Evolutionary conservation across 2,888 invertebrate genomes (phyloP).

Genomic region (Sphecodes monilicornis): DNA sequence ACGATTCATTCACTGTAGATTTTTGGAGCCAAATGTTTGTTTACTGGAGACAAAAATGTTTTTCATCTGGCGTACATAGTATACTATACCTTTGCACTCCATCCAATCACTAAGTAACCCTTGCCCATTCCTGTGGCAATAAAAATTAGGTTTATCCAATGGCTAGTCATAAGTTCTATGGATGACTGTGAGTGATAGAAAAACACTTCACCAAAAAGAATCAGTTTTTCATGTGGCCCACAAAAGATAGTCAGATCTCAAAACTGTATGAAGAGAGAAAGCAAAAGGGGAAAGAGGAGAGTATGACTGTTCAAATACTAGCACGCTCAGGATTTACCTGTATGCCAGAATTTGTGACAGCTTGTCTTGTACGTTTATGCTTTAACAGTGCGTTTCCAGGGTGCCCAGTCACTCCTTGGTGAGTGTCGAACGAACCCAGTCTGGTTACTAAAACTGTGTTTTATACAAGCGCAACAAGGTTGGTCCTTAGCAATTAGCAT

Average conservation of each 20-base stretch:
- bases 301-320: slow-evolving; percentile 68
- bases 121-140: slow-evolving; percentile 23
- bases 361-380: slow-evolving; percentile 79
- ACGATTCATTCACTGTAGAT: slow-evolving; percentile 5
- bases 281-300: slow-evolving; percentile 34
- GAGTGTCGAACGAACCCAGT: slow-evolving; percentile 84
- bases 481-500: slow-evolving; percentile 85
- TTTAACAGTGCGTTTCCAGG: slow-evolving; percentile 84
- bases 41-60: slow-evolving; percentile 42
- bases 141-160: slow-evolving; percentile 46
- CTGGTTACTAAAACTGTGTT: slow-evolving; percentile 84
- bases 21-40: too few relatives aligned
- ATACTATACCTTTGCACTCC: slow-evolving; percentile 54
- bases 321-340: slow-evolving; percentile 76
- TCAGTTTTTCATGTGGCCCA: slow-evolving; percentile 34
- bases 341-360: slow-evolving; percentile 75
- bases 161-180: slow-evolving; percentile 40
- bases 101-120: slow-evolving; percentile 41
- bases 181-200: slow-evolving; percentile 50
- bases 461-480: slow-evolving; percentile 84
- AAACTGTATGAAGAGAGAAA: slow-evolving; percentile 20
- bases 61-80: slow-evolving; percentile 46
- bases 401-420: slow-evolving; percentile 83
- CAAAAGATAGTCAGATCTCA: slow-evolving; percentile 17
- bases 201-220: slow-evolving; percentile 12